phyloP scores from a whole-genome alignment of 1,140 invertebrate genomes.

The Steinernema feltiae region DNA sequence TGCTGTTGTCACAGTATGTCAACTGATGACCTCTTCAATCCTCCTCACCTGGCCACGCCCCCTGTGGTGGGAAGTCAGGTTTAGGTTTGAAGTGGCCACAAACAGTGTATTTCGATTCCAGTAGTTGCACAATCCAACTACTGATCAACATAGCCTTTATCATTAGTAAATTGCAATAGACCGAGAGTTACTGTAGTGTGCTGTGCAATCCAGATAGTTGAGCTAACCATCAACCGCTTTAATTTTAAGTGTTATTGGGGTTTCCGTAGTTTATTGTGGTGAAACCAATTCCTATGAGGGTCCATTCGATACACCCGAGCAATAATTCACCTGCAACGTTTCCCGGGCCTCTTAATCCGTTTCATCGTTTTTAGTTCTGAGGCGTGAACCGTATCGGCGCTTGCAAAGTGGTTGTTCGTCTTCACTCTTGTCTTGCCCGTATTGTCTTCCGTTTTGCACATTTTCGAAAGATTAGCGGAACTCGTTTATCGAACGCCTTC shows the following conservation, averaged over 20 bases:
- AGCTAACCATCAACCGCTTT: not conserved
- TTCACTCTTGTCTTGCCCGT: not conserved
- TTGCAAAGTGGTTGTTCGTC: not conserved
- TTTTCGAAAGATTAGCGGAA: conserved; percentile 14
- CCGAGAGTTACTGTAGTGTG: too few species aligned
- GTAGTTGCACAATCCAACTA: not conserved
- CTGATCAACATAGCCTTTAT: too few species aligned
- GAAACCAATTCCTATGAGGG: too few species aligned
- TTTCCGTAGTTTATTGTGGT: too few species aligned
- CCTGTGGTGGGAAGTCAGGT: not conserved
- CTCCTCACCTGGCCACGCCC: conserved; percentile 1
- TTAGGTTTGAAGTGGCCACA: not conserved
- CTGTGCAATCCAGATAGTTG: not conserved
- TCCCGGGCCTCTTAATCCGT: too few species aligned
- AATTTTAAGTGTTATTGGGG: not conserved
- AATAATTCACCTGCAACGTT: too few species aligned
- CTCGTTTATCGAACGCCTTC: not conserved
- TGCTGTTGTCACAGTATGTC: conserved; percentile 9
- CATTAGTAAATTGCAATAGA: too few species aligned
- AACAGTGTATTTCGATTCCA: not conserved
- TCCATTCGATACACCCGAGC: too few species aligned
- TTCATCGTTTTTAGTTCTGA: not conserved
- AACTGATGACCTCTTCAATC: not conserved
- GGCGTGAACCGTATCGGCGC: conserved; percentile 5
- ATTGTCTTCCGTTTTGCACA: conserved; percentile 9